Base-by-base conservation (phyloP, 2,113 vertebrate genomes). In the Acinonyx jubatus region DNA sequence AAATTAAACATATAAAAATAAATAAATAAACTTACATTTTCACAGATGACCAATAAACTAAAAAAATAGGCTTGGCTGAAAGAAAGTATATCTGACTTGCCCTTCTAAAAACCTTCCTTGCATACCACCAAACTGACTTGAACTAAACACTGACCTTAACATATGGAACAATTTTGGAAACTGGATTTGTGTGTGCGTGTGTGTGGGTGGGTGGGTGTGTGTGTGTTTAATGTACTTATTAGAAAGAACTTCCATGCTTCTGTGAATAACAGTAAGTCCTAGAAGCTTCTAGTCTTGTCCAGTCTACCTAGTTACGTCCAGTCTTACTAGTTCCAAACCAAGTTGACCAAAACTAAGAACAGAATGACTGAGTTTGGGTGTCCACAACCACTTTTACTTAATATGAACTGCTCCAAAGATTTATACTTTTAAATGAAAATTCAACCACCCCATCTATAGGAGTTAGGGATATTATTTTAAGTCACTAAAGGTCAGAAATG, bases 101-200 rank as follows among this genome's bases (percentile, higher is more conserved):
- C n/a, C 13, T 79, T 96, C 48, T 90, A 16, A 50, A 92, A 92
- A 92, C 66, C 14, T 63, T 71, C 61, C 65, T 90, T 94, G 19
- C 18, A 84, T 13, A 78, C 14, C 11, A 38, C 21, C 12, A 79
- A 91, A 78, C 18, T 85, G 33, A 76, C 52, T 89, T 94, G 18
- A 95, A 96, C 3, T 89, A 91, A 96, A 95, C 25, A 68, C 50
- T 41, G 13, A 57, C 27, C 68, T 94, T 78, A 74, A 3, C 36
- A 83, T 33, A 23, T 71, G 13, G 31, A 84, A 90, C 12, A 80
- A 71, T 85, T 97, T 81, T 92, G 36, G n/a, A 95, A 95, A 94
- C n/a, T 31, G 6, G 7, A 45, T 92, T 76, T 4, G 31, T 79
- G 21, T 61, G 7, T 61, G 21, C 50, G 29, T n/a, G 13, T 95